Evolutionary conservation across 1,140 invertebrate species (phyloP).

Genomic region (Apis laboriosa): DNA sequence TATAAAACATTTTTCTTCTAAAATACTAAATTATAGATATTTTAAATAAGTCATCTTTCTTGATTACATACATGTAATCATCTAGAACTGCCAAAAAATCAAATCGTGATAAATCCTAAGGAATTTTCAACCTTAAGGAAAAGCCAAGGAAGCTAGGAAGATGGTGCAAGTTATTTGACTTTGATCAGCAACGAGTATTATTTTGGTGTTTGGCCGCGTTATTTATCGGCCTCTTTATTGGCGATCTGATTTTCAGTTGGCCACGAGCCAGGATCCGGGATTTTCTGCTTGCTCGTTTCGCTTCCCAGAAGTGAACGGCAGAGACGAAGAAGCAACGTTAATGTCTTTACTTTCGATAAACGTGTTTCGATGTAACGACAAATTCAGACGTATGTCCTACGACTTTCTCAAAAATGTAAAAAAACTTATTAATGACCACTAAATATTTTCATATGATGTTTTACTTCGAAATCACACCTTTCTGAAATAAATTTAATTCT

Average conservation of each 20-base stretch:
- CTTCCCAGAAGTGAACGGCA: constrained; percentile 50
- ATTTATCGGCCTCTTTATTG: constrained; percentile 63
- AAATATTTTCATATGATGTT: not conserved
- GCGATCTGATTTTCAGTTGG: constrained; percentile 64
- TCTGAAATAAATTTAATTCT: not conserved
- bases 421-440: not conserved
- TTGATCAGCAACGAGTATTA: constrained; percentile 60
- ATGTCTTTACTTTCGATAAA: constrained; percentile 52
- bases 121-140: not conserved
- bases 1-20: too few species aligned
- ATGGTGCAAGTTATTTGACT: constrained; percentile 31
- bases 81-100: not conserved
- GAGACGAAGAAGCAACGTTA: constrained; percentile 20
- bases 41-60: not conserved
- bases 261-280: constrained; percentile 38
- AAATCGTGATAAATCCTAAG: not conserved
- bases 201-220: constrained; percentile 61
- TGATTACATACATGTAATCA: not conserved
- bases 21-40: too few species aligned
- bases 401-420: not conserved
- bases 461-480: not conserved
- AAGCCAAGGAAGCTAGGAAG: not conserved
- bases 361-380: constrained; percentile 9
- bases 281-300: constrained; percentile 45
- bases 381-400: not conserved